Evolutionary conservation across 2,113 vertebrate species (phyloP), one percentile per base, ranked within the genome.

Genomic region (Natator depressus): DNA sequence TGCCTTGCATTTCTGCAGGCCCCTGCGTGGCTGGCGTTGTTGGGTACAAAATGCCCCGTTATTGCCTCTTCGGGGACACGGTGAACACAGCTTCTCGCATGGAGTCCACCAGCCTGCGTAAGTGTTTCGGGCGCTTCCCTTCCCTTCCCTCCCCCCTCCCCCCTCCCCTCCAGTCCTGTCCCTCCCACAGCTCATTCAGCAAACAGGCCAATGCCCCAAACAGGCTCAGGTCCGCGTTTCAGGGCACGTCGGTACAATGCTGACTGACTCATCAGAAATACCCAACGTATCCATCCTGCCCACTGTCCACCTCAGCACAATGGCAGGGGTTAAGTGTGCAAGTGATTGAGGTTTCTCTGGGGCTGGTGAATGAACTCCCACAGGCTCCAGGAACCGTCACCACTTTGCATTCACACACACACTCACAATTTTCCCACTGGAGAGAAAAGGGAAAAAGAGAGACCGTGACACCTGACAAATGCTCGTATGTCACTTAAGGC

Each of bases 41-140:
- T 31, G 99, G 98, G 10, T 97, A 98, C 94, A 99, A 99, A 91
- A 99, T 98, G 98, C 98, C 98, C 31, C 97, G 98, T 1, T 99
- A 99, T 5, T 99, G 99, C 91, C 98, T 99, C 19, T 99, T 99
- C 95, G 98, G 98, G 88, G 98, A 99, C 94, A 99, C 98, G 0
- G 98, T 99, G 3, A 99, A 98, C 97, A 98, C 98, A 1, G 98
- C 98, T 2, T 99, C 98, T 6, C 97, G 98, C 53, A 98, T 99
- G 99, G 99, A 99, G 91, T 98, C 98, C 57, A 98, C 98, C 85
- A 98, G 98, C 89, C 87, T 99, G 89, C 98, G 98, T 98, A 97
- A 95, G 98, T 97, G 72, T 14, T 78, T 0, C 0, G 0, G 46
- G 78, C 25, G 69, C 50, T 11, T 4, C 1, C 46, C 8, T 2